Conservation (phyloP, 2,113 vertebrate genomes). For the Bungarus multicinctus region DNA sequence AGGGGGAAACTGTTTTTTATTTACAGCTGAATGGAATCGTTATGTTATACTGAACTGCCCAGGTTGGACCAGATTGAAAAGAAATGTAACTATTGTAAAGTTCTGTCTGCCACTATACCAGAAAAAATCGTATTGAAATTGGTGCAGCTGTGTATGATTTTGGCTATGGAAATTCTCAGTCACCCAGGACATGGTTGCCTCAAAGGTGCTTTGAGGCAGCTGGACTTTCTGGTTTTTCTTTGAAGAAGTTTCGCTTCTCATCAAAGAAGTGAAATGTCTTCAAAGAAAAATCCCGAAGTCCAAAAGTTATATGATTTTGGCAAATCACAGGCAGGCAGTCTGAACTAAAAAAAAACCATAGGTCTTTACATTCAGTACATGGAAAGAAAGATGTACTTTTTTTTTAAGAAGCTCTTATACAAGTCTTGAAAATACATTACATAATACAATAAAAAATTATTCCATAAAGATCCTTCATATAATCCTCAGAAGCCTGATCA, state of each 20-base stretch:
- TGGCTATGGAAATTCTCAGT: too few species aligned
- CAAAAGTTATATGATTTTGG: background rate
- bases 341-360: background rate
- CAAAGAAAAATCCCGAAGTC: too few species aligned
- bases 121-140: background rate
- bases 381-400: background rate
- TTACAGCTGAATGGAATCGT: background rate
- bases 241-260: too few species aligned
- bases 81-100: background rate
- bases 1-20: background rate
- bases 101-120: background rate
- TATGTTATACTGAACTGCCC: constrained; percentile 1
- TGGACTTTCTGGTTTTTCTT: too few species aligned
- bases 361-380: background rate
- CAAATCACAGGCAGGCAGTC: background rate
- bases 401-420: background rate
- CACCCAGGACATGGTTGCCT: too few species aligned
- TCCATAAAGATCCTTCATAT: background rate
- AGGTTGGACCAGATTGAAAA: constrained; percentile 7
- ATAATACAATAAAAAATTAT: background rate
- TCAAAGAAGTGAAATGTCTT: too few species aligned
- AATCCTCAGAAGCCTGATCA: background rate
- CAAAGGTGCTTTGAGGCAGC: too few species aligned
- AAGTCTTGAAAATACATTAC: background rate
- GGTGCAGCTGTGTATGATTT: background rate